phyloP scores from a whole-genome alignment of 2,113 vertebrate species.

The Myrmophylax atrothorax region DNA sequence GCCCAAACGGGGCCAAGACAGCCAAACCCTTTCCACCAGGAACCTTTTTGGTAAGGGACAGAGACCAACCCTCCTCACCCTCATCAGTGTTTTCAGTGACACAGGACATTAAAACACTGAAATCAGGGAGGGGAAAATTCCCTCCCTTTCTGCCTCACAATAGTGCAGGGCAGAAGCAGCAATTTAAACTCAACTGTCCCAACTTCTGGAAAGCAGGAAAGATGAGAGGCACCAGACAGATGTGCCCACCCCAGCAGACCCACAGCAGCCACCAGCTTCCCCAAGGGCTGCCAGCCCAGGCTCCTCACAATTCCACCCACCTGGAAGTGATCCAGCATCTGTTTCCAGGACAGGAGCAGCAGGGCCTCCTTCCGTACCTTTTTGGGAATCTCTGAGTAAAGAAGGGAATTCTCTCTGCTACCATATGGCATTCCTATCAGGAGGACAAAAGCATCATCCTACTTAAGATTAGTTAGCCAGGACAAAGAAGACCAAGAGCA shows the following conservation, averaged over 20 bases:
- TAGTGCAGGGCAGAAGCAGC: not conserved
- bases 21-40: not conserved
- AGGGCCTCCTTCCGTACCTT: constrained; percentile 94
- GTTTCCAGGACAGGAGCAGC: constrained; percentile 94
- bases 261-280: not conserved
- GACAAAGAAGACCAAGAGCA: not conserved
- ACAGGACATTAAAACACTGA: not conserved
- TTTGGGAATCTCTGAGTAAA: constrained; percentile 97
- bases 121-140: not conserved
- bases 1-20: not conserved
- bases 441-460: not conserved
- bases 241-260: not conserved
- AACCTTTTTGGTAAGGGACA: not conserved
- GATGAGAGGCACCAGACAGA: not conserved
- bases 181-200: not conserved
- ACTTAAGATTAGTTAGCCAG: not conserved
- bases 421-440: constrained; percentile 92
- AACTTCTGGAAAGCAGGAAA: not conserved
- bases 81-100: not conserved
- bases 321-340: constrained; percentile 99
- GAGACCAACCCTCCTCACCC: not conserved
- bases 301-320: constrained; percentile 60
- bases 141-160: not conserved
- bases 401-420: constrained; percentile 95
- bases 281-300: not conserved